A percentile compares a stretch with the other conserved stretches of the same genome.
Evolutionary conservation across 2,113 vertebrate genomes (phyloP).

Genomic region (Dendrocopos noguchii): DNA sequence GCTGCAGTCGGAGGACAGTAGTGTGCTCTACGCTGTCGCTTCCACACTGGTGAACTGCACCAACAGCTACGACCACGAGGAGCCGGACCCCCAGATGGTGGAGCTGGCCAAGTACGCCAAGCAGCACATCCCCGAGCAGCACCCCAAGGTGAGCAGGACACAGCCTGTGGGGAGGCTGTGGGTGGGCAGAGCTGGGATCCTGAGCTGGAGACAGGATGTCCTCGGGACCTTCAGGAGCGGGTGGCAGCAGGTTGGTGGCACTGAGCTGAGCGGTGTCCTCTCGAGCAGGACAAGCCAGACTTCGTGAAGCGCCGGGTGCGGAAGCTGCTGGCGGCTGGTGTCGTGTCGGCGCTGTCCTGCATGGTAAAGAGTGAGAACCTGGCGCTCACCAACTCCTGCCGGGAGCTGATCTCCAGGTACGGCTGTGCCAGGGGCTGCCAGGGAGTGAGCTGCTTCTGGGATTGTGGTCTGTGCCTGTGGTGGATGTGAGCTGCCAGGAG

Average conservation of each 20-base stretch:
- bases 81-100: conserved; percentile 94
- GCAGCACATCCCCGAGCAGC: conserved; percentile 94
- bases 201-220: background rate
- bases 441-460: background rate
- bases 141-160: conserved; percentile 87
- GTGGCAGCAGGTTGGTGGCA: background rate
- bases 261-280: fast-evolving
- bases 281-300: conserved; percentile 83
- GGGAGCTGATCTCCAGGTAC: conserved; percentile 93
- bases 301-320: conserved; percentile 85
- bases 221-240: background rate
- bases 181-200: background rate
- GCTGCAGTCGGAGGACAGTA: conserved; percentile 90
- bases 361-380: conserved; percentile 94
- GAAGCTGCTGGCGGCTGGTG: conserved; percentile 88
- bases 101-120: conserved; percentile 97
- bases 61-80: conserved; percentile 94
- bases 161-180: fast-evolving
- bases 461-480: fast-evolving
- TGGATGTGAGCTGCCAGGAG: background rate
- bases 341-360: conserved; percentile 91
- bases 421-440: fast-evolving
- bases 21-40: conserved; percentile 90
- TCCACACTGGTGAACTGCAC: conserved; percentile 96
- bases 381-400: conserved; percentile 86